These are phyloP conservation scores for Diorhabda carinulata DNA, from an alignment of 1,140 invertebrate genomes.

Conservation along the genomic window DNA sequence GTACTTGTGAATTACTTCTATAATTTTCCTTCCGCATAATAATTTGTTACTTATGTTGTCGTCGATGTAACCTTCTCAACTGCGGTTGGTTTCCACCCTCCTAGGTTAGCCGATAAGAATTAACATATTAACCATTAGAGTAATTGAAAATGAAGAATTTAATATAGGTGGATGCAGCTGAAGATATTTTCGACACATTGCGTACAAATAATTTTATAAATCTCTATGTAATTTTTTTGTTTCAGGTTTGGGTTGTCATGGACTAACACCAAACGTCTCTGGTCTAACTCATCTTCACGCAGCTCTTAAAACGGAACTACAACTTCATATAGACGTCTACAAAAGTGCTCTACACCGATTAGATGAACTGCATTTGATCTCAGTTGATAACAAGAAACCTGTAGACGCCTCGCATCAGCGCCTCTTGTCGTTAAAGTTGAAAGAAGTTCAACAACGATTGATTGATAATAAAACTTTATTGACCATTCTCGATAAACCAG, in stretches of 20 bases:
- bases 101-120: too few relatives aligned
- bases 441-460: conserved; percentile 78
- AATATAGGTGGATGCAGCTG: too few relatives aligned
- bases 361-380: conserved; percentile 68
- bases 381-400: conserved; percentile 71
- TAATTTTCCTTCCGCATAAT: too few relatives aligned
- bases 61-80: too few relatives aligned
- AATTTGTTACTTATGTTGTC: too few relatives aligned
- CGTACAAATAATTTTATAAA: neutral
- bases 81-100: too few relatives aligned
- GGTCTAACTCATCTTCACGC: conserved; percentile 64
- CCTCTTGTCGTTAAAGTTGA: conserved; percentile 74
- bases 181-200: too few relatives aligned
- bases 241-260: conserved; percentile 78
- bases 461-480: conserved; percentile 89
- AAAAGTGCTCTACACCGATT: conserved; percentile 83
- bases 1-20: too few relatives aligned
- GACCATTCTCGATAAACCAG: conserved; percentile 75
- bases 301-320: conserved; percentile 77
- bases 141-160: too few relatives aligned
- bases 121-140: too few relatives aligned
- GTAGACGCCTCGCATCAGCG: conserved; percentile 86
- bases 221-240: conserved; percentile 14
- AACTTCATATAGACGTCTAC: conserved; percentile 78
- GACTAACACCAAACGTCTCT: conserved; percentile 60